Base-by-base conservation (phyloP, 2,113 vertebrate species). In the Helogale parvula region DNA sequence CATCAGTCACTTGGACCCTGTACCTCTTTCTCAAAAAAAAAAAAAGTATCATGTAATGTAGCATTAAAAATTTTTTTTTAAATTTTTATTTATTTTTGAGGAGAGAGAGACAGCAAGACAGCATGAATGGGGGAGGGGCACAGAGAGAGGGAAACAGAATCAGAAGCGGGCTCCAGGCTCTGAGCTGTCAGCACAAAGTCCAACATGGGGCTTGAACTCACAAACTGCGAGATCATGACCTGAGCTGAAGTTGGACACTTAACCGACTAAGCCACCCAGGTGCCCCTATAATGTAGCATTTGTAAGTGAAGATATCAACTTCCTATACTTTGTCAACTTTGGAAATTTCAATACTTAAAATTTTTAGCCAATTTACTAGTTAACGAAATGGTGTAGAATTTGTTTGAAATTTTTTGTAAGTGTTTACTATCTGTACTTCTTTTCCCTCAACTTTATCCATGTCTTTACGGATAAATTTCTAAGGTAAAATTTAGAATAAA, bases 331-430 rank as follows among this genome's bases (percentile, higher is more conserved):
- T 66, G 13, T 52, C 57, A 89, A 77, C 84, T 60, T 31, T 96
- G 80, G 65, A 6, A 85, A 88, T 86, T 93, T 65, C 80, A 93
- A 10, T 77, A 90, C 35, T 93, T 66, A 74, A 89, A 88, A 13
- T 71, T 82, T 72, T 65, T 66, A 65, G 41, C n/a, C 45, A 89
- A 66, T 83, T 72, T 90, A 66, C 6, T 65, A 60, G 17, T 89
- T 82, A 89, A 72, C 81, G 63, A 60, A 87, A 60, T 88, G 66
- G 35, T 63, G 21, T 17, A 23, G 29, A 72, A 33, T 82, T 66
- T 65, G 41, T n/a, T 82, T 83, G 54, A 83, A 50, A 2, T 41
- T 94, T 66, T 94, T 65, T 71, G 15, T 87, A 87, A 69, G 23
- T 88, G n/a, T 93, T 71, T 81, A 31, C 41, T 21, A 38, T 35